phyloP scores from a whole-genome alignment of 1,140 invertebrate genomes.

The Drosophila pallidifrons region DNA sequence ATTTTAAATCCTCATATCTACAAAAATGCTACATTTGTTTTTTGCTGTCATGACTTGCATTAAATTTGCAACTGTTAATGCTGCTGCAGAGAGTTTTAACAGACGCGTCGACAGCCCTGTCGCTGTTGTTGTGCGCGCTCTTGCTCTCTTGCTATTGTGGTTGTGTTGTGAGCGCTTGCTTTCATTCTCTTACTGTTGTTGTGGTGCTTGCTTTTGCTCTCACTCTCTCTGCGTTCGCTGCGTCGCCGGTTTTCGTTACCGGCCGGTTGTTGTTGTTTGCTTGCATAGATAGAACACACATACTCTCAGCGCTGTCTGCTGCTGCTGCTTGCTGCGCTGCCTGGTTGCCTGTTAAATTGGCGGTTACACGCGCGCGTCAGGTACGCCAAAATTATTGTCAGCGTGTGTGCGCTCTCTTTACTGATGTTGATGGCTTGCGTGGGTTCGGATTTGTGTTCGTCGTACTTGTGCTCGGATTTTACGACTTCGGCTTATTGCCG shows the following conservation, averaged over 20 bases:
- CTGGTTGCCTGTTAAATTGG: conserved; percentile 84
- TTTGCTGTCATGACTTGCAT: neutral
- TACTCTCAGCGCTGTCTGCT: conserved; percentile 25
- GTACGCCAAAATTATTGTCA: conserved; percentile 51
- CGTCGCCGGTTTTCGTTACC: conserved; percentile 24
- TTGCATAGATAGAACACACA: conserved; percentile 2
- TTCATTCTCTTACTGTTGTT: neutral
- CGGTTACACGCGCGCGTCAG: conserved; percentile 84
- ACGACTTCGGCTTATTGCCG: conserved; percentile 14
- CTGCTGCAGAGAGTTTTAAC: neutral
- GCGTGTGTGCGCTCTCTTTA: conserved; percentile 19
- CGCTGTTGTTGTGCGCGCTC: neutral
- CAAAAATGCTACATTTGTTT: no score
- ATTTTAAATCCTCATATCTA: no score
- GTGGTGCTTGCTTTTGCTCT: neutral
- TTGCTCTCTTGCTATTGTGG: conserved; percentile 4
- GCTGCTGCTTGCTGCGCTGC: conserved; percentile 54
- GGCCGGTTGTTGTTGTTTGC: conserved; percentile 31
- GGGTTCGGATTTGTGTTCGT: neutral
- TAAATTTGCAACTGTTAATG: conserved; percentile 12
- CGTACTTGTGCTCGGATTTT: conserved; percentile 19
- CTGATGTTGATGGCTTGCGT: conserved; percentile 30
- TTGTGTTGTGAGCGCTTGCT: neutral
- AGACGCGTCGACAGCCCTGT: conserved; percentile 43
- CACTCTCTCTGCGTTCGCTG: conserved; percentile 29